These are phyloP conservation scores for Mus minutoides DNA, from an alignment of 2,797 vertebrate genomes.

Conservation along the genomic window DNA sequence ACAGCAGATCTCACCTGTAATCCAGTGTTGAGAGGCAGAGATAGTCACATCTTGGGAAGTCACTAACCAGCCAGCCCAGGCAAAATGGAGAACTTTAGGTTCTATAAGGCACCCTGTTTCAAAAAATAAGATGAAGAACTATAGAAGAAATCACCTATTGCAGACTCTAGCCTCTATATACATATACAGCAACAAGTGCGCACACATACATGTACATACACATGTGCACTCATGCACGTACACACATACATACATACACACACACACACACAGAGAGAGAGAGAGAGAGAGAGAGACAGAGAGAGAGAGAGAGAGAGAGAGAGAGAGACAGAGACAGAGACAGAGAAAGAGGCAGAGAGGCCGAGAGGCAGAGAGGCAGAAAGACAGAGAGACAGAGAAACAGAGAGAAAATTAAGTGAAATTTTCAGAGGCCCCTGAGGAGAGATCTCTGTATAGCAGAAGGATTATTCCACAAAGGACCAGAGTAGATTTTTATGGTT, in stretches of 20 bases:
- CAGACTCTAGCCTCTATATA: not conserved
- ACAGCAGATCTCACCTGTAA: not conserved
- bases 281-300: not conserved
- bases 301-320: not conserved
- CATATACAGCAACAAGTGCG: not conserved
- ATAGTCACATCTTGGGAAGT: not conserved
- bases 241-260: not conserved
- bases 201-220: not conserved
- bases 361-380: not conserved
- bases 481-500: slow-evolving; percentile 16
- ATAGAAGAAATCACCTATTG: not conserved
- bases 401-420: not conserved
- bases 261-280: not conserved
- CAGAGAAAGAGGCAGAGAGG: not conserved
- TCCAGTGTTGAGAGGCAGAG: not conserved
- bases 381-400: not conserved
- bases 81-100: not conserved
- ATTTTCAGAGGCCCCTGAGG: not conserved
- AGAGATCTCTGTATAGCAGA: not conserved
- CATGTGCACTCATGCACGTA: not conserved
- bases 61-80: not conserved
- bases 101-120: not conserved
- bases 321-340: not conserved
- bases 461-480: not conserved
- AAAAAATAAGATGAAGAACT: not conserved